A percentile compares a stretch with the other conserved stretches of the same genome.
Conservation (phyloP, 2,797 vertebrate species). For the Sternotherus odoratus region DNA sequence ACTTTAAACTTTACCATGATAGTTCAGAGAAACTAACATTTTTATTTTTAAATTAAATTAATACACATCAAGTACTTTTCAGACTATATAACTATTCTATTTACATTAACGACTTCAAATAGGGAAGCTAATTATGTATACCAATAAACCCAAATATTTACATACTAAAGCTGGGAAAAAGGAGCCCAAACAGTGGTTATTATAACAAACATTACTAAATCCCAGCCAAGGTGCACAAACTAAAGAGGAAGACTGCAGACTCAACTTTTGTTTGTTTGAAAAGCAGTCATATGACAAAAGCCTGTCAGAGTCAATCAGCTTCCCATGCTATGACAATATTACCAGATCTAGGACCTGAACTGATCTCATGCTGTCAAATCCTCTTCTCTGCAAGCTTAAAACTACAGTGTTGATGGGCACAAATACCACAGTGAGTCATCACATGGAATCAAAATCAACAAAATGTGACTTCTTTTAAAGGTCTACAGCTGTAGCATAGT, state of each 20-base stretch:
- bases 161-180: neutral
- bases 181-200: constrained; percentile 23
- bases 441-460: rapidly evolving
- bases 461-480: neutral
- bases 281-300: constrained; percentile 68
- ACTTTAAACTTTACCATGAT: neutral
- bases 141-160: constrained; percentile 10
- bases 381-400: constrained; percentile 48
- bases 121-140: neutral
- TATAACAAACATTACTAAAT: constrained; percentile 37
- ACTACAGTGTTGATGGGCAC: neutral
- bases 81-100: neutral
- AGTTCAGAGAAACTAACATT: neutral
- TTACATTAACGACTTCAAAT: neutral
- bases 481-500: neutral
- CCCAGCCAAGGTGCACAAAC: constrained; percentile 61
- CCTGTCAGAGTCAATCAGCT: constrained; percentile 73
- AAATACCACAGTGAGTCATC: neutral
- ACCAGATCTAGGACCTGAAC: constrained; percentile 37
- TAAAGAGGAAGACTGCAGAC: constrained; percentile 69
- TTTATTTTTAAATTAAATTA: neutral
- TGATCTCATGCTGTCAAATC: constrained; percentile 51
- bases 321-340: constrained; percentile 45
- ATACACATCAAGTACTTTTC: neutral
- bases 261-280: constrained; percentile 56